Evolutionary conservation across 2,113 vertebrate genomes (phyloP).

Genomic region (Vireo altiloquus): DNA sequence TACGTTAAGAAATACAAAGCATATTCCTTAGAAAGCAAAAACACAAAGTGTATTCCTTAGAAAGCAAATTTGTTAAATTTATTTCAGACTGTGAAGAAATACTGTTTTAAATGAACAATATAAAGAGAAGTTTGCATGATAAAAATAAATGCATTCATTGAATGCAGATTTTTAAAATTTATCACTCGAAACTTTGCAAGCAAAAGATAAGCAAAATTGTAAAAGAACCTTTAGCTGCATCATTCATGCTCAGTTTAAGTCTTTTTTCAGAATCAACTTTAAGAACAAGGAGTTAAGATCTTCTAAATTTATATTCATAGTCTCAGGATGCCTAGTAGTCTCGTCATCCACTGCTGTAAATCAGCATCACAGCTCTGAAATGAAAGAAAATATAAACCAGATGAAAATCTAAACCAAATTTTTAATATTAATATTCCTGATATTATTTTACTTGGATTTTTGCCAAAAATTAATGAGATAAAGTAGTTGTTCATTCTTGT

Average conservation of each 20-base stretch:
- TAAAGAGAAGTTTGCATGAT: not conserved
- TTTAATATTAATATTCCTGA: not conserved
- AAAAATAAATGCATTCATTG: not conserved
- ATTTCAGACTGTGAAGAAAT: slow-evolving; percentile 44
- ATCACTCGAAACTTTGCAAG: not conserved
- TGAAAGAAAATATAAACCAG: not conserved
- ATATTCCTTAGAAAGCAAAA: slow-evolving; percentile 32
- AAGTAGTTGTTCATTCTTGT: not conserved
- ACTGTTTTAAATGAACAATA: slow-evolving; percentile 23
- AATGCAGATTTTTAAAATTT: not conserved
- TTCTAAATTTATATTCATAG: not conserved
- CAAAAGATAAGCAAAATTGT: not conserved
- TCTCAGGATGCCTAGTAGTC: not conserved
- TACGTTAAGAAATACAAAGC: not conserved
- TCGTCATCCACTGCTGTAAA: not conserved
- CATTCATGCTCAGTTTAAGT: not conserved
- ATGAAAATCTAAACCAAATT: not conserved
- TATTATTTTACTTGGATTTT: not conserved
- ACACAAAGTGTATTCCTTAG: slow-evolving; percentile 19
- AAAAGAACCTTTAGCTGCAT: slow-evolving; percentile 30
- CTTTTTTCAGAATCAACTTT: not conserved
- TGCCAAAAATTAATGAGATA: not conserved
- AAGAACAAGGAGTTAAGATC: not conserved
- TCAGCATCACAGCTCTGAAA: not conserved
- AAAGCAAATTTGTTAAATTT: slow-evolving; percentile 25